Conservation (phyloP, 1,140 invertebrate genomes). For the Centruroides sculpturatus region DNA sequence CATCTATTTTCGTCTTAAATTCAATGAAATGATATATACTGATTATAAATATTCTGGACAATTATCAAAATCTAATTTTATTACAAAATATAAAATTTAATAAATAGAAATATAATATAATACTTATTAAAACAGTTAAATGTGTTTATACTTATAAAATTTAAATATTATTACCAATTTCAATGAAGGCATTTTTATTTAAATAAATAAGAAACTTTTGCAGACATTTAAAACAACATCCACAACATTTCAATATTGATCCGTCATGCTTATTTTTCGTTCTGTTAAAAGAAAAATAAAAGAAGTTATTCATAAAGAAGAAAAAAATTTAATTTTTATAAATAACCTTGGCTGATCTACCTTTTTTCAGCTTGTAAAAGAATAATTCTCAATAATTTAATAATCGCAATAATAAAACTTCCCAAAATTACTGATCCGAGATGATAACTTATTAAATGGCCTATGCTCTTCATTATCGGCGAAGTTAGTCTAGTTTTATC, state of each 20-base stretch:
- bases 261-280: background rate
- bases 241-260: constrained; percentile 39
- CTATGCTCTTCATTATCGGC: constrained; percentile 40
- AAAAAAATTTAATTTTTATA: too few species aligned
- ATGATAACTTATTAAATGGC: constrained; percentile 48
- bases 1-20: too few species aligned
- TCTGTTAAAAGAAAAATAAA: too few species aligned
- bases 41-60: too few species aligned
- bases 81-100: too few species aligned
- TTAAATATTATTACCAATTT: constrained; percentile 39
- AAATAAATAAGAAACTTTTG: constrained; percentile 57
- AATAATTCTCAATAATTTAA: constrained; percentile 48
- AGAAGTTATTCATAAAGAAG: too few species aligned
- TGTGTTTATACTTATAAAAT: too few species aligned
- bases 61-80: too few species aligned
- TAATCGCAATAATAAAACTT: constrained; percentile 52
- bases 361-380: constrained; percentile 27
- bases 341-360: too few species aligned
- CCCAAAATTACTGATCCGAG: constrained; percentile 61
- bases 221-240: constrained; percentile 55
- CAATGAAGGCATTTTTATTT: constrained; percentile 61
- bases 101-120: too few species aligned
- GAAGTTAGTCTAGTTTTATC: constrained; percentile 43
- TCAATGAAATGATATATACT: too few species aligned
- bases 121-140: too few species aligned